Evolutionary conservation across 37 sponge, comb jelly and placozoan species (phyloP), one percentile per base, ranked within the genome.

Genomic region (Diacarnus erythraeanus): DNA sequence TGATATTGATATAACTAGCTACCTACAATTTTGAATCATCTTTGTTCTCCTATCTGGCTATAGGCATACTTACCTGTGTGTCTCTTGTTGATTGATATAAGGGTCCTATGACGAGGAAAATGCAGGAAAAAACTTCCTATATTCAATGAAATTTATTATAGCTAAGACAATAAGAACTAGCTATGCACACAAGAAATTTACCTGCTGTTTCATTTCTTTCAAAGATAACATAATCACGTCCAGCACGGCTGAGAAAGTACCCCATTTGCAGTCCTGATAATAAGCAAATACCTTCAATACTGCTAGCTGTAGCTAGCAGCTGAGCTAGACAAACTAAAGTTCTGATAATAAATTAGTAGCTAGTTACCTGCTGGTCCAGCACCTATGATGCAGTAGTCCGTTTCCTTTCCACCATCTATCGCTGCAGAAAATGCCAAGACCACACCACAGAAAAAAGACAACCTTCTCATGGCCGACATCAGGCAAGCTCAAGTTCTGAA

Each of bases 71-170:
- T 59, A 84, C 94, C 96, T 59, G 97, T 97, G 51, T 79, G 38
- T 36, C 94, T 79, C 76, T 97, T 97, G 90, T 97, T 97, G 87
- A 94, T 92, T 38, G 97, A 97, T 29, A 97, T 97, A 29, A 97
- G 79, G 41, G 80, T 89, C 3, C 95, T 73, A 57, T 94, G 94
- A 17, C 97, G 85, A 38, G 97, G 97, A 61, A 90, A 97, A 20
- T 83, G 83, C 27, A 76, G 68, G 70, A 79, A 97, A 67, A 94
- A 94, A 33, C 94, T 86, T 38, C 94, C 97, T 94, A 34, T 21
- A 68, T 23, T 26, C n/a, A 20, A 63, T 23, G 15, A 69, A 22
- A 8, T 38, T 17, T 22, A 38, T n/a, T n/a, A n/a, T n/a, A n/a
- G n/a, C n/a, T n/a, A n/a, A n/a, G 29, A 35, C 17, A 40, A 69